Evolutionary conservation across 2,888 invertebrate genomes (phyloP), one percentile per base, ranked within the genome.

Genomic region (Cephonodes hylas): DNA sequence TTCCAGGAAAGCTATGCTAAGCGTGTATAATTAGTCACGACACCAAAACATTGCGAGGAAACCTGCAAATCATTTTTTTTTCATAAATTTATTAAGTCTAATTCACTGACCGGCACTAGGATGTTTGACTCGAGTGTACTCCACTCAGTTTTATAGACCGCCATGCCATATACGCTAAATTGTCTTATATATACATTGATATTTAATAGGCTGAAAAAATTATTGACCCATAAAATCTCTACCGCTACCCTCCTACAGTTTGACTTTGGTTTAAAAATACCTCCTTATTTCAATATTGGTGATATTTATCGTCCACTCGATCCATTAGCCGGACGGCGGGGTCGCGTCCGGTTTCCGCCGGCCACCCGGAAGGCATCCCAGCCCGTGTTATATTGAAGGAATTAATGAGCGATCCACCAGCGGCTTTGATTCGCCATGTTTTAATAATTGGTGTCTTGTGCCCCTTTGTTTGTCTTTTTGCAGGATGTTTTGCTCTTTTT

Each of bases 341-440:
- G 71, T 64, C 65, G 71, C 73, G 69, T 81, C 83, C 80, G 77
- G 81, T 76, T 75, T 82, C 83, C 82, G 80, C 75, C 64, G 5
- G n/a, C 58, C 0, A 13, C n/a, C 42, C 58, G 56, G 63, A 59
- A 56, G 45, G 22, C 45, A 8, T 31, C 15, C 18, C n/a, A n/a
- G n/a, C 13, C 31, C 53, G 31, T 31, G 31, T 53, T 53, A 31
- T 27, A 53, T 53, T 53, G 53, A 31, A 53, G 53, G 31, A 53
- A 53, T 53, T 53, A 53, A 53, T 53, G 53, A 53, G 18, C 53
- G 53, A 31, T 53, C 10, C 10, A 10, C 38, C 15, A 18, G 27
- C 8, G 27, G 8, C 8, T 18, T 53, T 15, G 23, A 46, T 25
- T 23, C 25, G n/a, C 8, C 4, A 23, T 23, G n/a, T 38, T 38